Conservation (phyloP, 2,888 invertebrate species). For the Bugulina stolonifera region DNA sequence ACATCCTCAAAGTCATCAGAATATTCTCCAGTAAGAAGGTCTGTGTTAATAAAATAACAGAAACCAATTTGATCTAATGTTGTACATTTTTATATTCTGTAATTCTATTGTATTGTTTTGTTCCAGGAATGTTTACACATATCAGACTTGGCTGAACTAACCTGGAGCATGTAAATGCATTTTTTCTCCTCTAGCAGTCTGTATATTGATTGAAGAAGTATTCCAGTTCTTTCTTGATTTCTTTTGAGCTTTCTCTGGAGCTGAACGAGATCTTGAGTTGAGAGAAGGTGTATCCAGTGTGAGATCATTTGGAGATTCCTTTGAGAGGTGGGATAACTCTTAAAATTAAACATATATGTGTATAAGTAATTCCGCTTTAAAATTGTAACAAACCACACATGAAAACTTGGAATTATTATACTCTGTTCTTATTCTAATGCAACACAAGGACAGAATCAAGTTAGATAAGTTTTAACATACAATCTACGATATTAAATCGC, state of each 20-base stretch:
- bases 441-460: no score
- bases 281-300: background rate
- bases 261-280: background rate
- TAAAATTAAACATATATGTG: no score
- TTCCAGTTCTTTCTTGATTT: conserved; percentile 43
- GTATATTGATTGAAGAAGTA: conserved; percentile 44
- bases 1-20: conserved; percentile 47
- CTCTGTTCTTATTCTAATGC: no score
- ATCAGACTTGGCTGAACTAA: no score
- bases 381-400: background rate
- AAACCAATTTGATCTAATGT: no score
- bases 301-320: background rate
- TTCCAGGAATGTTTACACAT: no score
- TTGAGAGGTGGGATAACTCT: background rate
- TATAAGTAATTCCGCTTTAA: no score
- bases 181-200: conserved; percentile 42
- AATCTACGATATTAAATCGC: no score
- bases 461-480: no score
- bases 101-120: no score
- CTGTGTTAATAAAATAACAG: no score
- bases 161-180: conserved; percentile 45
- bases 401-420: background rate
- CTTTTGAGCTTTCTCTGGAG: conserved; percentile 33
- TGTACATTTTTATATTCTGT: no score
- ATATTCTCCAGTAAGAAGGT: conserved; percentile 43